phyloP scores from a whole-genome alignment of 2,113 vertebrate species.

The Alligator mississippiensis region DNA sequence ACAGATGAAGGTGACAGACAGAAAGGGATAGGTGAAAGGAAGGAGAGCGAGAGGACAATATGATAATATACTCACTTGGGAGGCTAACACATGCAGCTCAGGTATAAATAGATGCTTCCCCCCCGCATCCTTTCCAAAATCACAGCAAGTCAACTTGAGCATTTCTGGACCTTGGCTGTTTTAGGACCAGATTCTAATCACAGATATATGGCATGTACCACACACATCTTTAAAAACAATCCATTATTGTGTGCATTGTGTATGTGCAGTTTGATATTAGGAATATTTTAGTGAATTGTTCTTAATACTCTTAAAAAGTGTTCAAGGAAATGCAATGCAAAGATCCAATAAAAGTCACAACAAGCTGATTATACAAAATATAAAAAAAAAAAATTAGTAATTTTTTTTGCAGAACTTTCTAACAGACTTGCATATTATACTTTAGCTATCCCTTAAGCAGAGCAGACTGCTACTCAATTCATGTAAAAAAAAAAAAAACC shows the following conservation, averaged over 20 bases:
- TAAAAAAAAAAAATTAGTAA: neutral
- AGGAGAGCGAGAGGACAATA: rapidly evolving
- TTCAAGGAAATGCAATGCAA: neutral
- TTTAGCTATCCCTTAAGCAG: neutral
- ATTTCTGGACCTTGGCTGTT: neutral
- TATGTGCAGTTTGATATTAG: neutral
- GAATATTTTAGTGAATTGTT: neutral
- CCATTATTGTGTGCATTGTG: neutral
- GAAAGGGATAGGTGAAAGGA: rapidly evolving
- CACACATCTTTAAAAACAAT: neutral
- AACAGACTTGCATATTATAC: neutral
- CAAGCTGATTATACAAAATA: neutral
- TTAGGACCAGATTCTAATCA: neutral
- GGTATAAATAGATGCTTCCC: neutral
- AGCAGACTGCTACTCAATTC: slow-evolving; percentile 7
- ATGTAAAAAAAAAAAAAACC: slow-evolving; percentile 23
- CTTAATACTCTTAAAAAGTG: neutral
- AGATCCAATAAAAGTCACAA: too few species aligned
- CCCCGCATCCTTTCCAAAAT: neutral
- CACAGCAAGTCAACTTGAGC: rapidly evolving
- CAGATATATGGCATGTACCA: neutral
- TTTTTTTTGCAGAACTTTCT: neutral
- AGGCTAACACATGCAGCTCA: neutral
- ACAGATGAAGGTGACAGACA: neutral
- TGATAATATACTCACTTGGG: neutral